Conservation (phyloP, 1,140 invertebrate species). For the Apis mellifera region Amel_HAv3.1 CM009936.2:3599501-3600000, state of each 20-base stretch:
- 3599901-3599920: conserved; percentile 84
- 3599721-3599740: conserved; percentile 44
- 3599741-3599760: conserved; percentile 5
- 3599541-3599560: conserved; percentile 32
- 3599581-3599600: not conserved
- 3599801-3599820: conserved; percentile 82
- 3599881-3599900: conserved; percentile 80
- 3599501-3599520: conserved; percentile 72
- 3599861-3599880: conserved; percentile 85
- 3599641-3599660: conserved; percentile 57
- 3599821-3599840: conserved; percentile 84
- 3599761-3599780: conserved; percentile 55
- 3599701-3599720: conserved; percentile 25
- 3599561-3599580: not conserved
- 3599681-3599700: conserved; percentile 64
- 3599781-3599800: conserved; percentile 69
- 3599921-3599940: conserved; percentile 69
- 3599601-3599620: not conserved
- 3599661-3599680: conserved; percentile 65
- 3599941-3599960: conserved; percentile 72
- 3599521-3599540: conserved; percentile 76
- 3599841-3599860: conserved; percentile 86
- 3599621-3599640: conserved; percentile 34
- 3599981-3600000: conserved; percentile 61
- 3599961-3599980: conserved; percentile 61